Base-by-base conservation (phyloP, 2,797 vertebrate species). In the Aphelocoma californica region DNA sequence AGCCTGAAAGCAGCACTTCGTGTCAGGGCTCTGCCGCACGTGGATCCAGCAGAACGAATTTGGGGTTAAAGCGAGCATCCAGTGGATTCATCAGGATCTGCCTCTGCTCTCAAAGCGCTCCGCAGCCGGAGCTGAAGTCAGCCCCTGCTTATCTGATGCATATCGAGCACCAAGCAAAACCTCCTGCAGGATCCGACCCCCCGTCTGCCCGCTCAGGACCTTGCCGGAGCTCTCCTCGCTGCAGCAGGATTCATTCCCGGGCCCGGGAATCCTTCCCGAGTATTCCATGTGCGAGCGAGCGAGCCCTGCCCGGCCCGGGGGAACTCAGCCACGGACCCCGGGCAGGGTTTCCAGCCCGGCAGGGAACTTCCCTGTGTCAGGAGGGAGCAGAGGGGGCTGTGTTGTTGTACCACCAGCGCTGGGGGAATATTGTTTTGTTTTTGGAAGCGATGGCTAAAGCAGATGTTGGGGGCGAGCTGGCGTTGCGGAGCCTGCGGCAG, bases 341-440 rank as follows among this genome's bases (percentile, higher is more conserved):
- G 91, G 90, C 88, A 90, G 67, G 71, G 51, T 44, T 81, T 75
- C 8, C 86, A 50, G 71, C 84, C 1, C 86, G 8, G 92, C 48
- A 23, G 95, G 92, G 54, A 57, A 60, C 82, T 96, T 96, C 95
- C 95, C 91, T 11, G 3, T 32, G 14, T 34, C 79, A 51, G 95
- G 82, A 18, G 4, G 90, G 82, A 81, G 91, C 89, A 62, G 79
- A 69, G 81, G 64, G 80, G 81, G 82, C n/a, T 83, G 58, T 81
- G 94, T 50, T 96, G 77, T 93, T 83, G 92, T 19, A 83, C 80
- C 88, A 65, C 86, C 60, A 45, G 75, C 80, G 7, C 95, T 91
- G 89, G 86, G 95, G 93, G 94, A 92, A 96, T 94, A 81, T 95
- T 97, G 97, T 90, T 97, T 97, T 98, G 97, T 88, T 97, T 97